phyloP scores from a whole-genome alignment of 2,888 invertebrate species.

The Eupeodes luniger region DNA sequence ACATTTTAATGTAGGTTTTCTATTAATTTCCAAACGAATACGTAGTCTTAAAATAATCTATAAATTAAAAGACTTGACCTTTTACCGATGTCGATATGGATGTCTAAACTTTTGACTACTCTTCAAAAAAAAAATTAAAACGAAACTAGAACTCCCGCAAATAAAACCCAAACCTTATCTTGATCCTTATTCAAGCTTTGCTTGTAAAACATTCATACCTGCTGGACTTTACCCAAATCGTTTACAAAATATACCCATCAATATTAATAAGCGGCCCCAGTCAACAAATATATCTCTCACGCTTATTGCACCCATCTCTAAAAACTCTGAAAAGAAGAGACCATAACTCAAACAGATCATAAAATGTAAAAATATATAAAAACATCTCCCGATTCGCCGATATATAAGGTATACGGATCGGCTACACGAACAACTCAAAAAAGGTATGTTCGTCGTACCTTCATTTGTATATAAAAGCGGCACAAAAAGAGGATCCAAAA shows the following conservation, averaged over 20 bases:
- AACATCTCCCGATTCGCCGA: conserved; percentile 21
- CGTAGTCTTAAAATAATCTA: no score
- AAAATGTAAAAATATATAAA: conserved; percentile 57
- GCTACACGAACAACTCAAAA: no score
- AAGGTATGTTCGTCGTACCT: not conserved
- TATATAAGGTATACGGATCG: not conserved
- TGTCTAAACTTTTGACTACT: not conserved
- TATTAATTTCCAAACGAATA: no score
- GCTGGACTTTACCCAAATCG: conserved; percentile 40
- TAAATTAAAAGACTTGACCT: no score
- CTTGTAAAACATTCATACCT: conserved; percentile 41
- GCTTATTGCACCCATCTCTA: conserved; percentile 52
- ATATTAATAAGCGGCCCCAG: conserved; percentile 43
- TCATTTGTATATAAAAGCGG: conserved; percentile 74
- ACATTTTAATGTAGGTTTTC: no score
- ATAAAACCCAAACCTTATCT: conserved; percentile 8
- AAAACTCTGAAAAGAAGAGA: conserved; percentile 18
- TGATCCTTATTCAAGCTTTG: conserved; percentile 27
- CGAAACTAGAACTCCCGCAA: conserved; percentile 22
- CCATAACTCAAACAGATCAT: conserved; percentile 65
- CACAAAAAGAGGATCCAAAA: conserved; percentile 80
- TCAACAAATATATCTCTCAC: conserved; percentile 47
- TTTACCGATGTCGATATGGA: no score
- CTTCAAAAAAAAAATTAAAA: not conserved
- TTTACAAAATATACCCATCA: conserved; percentile 42